Base-by-base conservation (phyloP, 2,113 vertebrate genomes). In the Orcinus orca region DNA sequence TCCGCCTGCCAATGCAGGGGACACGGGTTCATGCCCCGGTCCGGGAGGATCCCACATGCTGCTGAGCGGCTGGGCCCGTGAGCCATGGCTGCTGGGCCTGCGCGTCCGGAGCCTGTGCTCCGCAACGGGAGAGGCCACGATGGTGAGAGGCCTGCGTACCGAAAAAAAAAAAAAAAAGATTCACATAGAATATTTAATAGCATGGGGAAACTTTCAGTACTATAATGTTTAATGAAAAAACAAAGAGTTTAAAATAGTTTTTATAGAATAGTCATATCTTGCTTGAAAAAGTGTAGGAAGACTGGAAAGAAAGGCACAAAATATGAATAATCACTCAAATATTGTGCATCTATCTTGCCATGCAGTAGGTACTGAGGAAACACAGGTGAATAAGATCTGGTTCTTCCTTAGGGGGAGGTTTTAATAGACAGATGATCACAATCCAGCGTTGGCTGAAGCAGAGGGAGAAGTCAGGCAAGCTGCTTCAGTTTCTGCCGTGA, bases 131-230 rank as follows among this genome's bases (percentile, higher is more conserved):
- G 44, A 44, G 44, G 44, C 44, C 8, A 8, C 44, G 1, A 44
- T 1, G 7, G 44, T 44, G 44, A 44, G 44, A 44, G 8, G 44
- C 44, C 44, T 1, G 44, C 44, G 44, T 44, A 44, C 44, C 1
- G 44, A 1, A 8, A 44, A 44, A 44, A 44, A 44, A 44, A 44
- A 44, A 91, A 87, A 92, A 86, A 44, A 73, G 84, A 92, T 21
- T 92, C 95, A 94, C 18, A 58, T 17, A 53, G 67, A 76, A 8
- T 71, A 74, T 89, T 84, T 90, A 82, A 88, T 36, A 65, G 60
- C 53, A 53, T 86, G 84, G 17, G 90, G 12, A 47, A 68, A 60
- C 26, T 96, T 85, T 60, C 73, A 62, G 3, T 74, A 20, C 11
- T 53, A 44, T 53, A 26, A 84, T 71, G 29, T 70, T 74, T 77